A percentile compares a stretch with the other conserved stretches of the same genome.
Evolutionary conservation across 2,797 vertebrate species (phyloP).

Genomic region (Propithecus perrieri): DNA sequence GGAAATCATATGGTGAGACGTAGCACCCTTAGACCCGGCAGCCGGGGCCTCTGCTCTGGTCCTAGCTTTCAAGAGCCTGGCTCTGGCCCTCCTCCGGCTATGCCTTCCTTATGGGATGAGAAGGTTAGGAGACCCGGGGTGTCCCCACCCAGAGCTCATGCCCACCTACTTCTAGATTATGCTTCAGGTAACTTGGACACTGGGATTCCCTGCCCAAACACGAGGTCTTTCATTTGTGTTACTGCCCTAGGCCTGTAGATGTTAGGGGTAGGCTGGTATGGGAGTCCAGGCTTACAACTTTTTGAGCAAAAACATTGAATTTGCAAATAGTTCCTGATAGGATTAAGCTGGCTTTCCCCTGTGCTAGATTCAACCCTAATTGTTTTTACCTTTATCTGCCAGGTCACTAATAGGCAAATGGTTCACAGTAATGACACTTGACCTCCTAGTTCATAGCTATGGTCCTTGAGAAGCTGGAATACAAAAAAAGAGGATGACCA

Average conservation of each 20-base stretch:
- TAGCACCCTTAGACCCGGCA: neutral
- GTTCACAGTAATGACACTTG: neutral
- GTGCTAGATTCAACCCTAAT: neutral
- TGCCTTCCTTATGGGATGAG: neutral
- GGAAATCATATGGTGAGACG: neutral
- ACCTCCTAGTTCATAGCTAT: neutral
- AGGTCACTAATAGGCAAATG: neutral
- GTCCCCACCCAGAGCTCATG: neutral
- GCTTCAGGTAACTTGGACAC: neutral
- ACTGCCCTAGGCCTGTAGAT: neutral
- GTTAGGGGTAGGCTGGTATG: neutral
- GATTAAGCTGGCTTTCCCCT: neutral
- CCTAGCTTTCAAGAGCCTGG: no score
- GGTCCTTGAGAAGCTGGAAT: neutral
- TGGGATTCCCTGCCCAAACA: neutral
- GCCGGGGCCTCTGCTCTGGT: neutral
- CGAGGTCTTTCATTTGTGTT: neutral
- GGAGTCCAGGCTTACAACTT: neutral
- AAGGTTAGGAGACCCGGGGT: neutral
- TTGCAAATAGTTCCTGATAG: neutral
- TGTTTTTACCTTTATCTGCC: neutral
- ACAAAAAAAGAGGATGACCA: neutral
- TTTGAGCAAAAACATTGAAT: neutral
- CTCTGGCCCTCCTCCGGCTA: accelerated
- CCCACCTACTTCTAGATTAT: neutral